Conservation (phyloP, 2,888 invertebrate species). For the Hofmannophila pseudospretella region DNA sequence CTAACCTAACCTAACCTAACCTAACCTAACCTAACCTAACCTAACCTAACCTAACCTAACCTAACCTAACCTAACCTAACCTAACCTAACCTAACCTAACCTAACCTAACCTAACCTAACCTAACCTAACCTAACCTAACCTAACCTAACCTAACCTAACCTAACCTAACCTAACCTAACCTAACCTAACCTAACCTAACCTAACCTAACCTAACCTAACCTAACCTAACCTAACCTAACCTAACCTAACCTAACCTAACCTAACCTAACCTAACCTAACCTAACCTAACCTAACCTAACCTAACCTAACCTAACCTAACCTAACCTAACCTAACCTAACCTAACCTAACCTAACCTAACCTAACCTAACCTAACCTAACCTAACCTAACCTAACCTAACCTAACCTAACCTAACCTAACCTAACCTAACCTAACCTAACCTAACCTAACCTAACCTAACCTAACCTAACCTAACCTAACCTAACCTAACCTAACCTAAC, state of each 20-base stretch:
- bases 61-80: constrained; percentile 18
- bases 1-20: constrained; percentile 20
- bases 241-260: constrained; percentile 16
- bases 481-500: constrained; percentile 1
- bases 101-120: constrained; percentile 19
- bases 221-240: constrained; percentile 17
- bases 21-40: constrained; percentile 20
- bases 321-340: constrained; percentile 14
- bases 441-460: constrained; percentile 2
- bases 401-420: constrained; percentile 15
- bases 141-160: constrained; percentile 16
- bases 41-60: constrained; percentile 19
- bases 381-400: constrained; percentile 13
- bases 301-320: constrained; percentile 18
- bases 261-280: constrained; percentile 16
- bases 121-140: constrained; percentile 16
- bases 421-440: constrained; percentile 10
- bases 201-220: constrained; percentile 18
- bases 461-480: no score
- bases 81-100: constrained; percentile 17
- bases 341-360: constrained; percentile 16
- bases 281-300: constrained; percentile 17
- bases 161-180: constrained; percentile 16
- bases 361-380: constrained; percentile 13
- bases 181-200: constrained; percentile 18